Evolutionary conservation across 2,888 invertebrate species (phyloP).

Genomic region (Strigamia maritima): DNA sequence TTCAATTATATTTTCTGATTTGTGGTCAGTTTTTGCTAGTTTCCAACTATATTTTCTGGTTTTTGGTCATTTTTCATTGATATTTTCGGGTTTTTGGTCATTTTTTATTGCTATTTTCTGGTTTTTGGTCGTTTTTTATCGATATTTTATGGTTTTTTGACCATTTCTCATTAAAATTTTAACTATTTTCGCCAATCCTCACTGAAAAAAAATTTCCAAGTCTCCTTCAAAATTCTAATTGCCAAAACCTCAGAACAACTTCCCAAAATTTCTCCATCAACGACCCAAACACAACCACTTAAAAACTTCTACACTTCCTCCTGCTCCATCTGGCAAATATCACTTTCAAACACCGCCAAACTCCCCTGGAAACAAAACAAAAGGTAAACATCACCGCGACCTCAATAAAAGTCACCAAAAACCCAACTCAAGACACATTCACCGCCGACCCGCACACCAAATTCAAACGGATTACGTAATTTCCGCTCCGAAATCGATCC

Average conservation of each 20-base stretch:
- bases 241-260: too few species aligned
- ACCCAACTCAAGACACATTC: neutral
- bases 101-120: too few species aligned
- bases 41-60: too few species aligned
- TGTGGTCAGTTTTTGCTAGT: neutral
- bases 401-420: neutral
- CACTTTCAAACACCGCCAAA: neutral
- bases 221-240: too few species aligned
- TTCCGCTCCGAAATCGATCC: neutral
- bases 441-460: neutral
- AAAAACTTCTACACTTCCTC: neutral
- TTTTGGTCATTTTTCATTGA: neutral
- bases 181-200: too few species aligned
- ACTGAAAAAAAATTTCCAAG: too few species aligned
- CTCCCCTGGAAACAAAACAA: neutral
- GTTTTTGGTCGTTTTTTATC: neutral
- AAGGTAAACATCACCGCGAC: neutral
- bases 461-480: constrained; percentile 13
- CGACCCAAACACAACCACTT: neutral
- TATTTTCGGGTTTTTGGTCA: neutral
- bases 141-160: neutral
- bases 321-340: neutral
- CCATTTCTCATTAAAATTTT: too few species aligned
- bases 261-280: neutral
- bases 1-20: neutral